Evolutionary conservation across 2,888 invertebrate genomes (phyloP).

Genomic region (Papilio elwesi): DNA sequence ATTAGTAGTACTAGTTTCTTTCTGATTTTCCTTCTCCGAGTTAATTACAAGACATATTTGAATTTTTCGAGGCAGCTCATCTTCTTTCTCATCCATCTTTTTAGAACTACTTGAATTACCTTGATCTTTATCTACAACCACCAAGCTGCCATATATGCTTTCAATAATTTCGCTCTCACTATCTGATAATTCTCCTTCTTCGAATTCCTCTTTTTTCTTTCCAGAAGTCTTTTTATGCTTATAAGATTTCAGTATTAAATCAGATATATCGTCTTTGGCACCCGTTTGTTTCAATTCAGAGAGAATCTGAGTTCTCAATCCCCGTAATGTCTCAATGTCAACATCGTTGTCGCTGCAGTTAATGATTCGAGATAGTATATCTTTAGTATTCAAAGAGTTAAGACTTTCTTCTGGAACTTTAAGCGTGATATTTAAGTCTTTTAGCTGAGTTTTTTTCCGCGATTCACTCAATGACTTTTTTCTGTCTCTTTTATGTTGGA

Average conservation of each 20-base stretch:
- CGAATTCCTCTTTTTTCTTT: constrained; percentile 62
- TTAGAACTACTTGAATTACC: constrained; percentile 44
- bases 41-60: constrained; percentile 70
- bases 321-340: constrained; percentile 77
- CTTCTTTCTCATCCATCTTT: constrained; percentile 51
- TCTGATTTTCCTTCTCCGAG: constrained; percentile 54
- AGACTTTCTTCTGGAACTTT: constrained; percentile 76
- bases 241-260: constrained; percentile 75
- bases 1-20: constrained; percentile 38
- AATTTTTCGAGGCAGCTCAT: constrained; percentile 61
- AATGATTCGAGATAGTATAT: constrained; percentile 75
- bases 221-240: constrained; percentile 53
- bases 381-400: constrained; percentile 70
- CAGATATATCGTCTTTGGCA: constrained; percentile 74
- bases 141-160: constrained; percentile 72
- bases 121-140: constrained; percentile 59
- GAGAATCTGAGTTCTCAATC: constrained; percentile 75
- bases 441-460: constrained; percentile 51
- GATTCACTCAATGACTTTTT: constrained; percentile 61
- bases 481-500: constrained; percentile 65
- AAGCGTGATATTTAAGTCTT: constrained; percentile 74
- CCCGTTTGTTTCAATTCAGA: constrained; percentile 77
- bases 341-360: constrained; percentile 75
- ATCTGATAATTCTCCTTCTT: constrained; percentile 78
- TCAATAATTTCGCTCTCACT: constrained; percentile 78